These are phyloP conservation scores for Pseudobourletiella spinata DNA, from an alignment of 1,140 invertebrate genomes.

Conservation along the genomic window DNA sequence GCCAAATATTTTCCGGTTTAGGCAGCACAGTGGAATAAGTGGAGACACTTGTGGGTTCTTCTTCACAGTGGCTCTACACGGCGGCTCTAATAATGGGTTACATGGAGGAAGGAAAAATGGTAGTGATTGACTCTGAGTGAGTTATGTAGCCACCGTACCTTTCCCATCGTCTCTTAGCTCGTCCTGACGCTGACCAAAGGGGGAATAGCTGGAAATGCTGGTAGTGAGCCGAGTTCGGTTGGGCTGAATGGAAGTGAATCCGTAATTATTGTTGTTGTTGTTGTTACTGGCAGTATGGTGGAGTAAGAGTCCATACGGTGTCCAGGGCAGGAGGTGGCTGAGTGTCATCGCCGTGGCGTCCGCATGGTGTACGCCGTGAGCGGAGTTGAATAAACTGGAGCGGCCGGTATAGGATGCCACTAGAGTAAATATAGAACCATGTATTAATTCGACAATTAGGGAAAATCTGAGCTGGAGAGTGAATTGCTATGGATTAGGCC, in stretches of 20 bases:
- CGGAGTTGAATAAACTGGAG: neutral
- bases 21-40: too few species aligned
- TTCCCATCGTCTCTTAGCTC: neutral
- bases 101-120: neutral
- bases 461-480: neutral
- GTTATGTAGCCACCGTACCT: too few species aligned
- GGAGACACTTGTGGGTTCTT: too few species aligned
- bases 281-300: conserved; percentile 1
- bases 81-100: too few species aligned
- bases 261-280: conserved; percentile 1
- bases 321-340: conserved; percentile 17
- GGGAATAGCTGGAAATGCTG: neutral
- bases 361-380: neutral
- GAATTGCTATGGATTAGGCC: neutral
- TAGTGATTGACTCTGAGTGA: neutral
- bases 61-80: too few species aligned
- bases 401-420: neutral
- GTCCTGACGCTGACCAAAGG: neutral
- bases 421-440: neutral
- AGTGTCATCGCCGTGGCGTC: neutral
- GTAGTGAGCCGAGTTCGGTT: neutral
- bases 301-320: conserved; percentile 16
- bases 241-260: conserved; percentile 1
- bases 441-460: neutral
- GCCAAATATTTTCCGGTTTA: too few species aligned